phyloP scores from a whole-genome alignment of 1,140 invertebrate species.

The Xylocopa sonorina region DNA sequence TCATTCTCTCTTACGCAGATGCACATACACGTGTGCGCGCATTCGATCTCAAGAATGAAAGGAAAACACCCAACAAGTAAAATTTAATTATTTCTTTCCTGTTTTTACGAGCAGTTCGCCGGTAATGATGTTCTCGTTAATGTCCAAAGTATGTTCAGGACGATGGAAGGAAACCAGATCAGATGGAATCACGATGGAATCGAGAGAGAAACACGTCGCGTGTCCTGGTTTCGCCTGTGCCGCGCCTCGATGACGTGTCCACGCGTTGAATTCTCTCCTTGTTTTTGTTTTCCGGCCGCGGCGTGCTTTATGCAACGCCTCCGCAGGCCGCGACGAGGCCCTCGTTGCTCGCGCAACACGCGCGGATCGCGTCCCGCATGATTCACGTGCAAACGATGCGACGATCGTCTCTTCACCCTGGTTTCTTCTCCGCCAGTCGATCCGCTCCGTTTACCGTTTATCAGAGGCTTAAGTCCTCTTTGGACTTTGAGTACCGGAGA shows the following conservation, averaged over 20 bases:
- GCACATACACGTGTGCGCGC: not conserved
- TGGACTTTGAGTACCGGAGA: too few relatives aligned
- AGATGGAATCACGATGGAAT: slow-evolving; percentile 47
- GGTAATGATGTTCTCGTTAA: slow-evolving; percentile 29
- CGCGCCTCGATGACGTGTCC: slow-evolving; percentile 58
- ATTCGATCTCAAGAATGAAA: not conserved
- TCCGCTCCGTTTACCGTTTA: slow-evolving; percentile 28
- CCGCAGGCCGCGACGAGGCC: slow-evolving; percentile 47
- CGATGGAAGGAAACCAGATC: slow-evolving; percentile 30
- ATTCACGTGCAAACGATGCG: slow-evolving; percentile 46
- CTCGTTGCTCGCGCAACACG: slow-evolving; percentile 50
- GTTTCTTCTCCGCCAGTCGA: slow-evolving; percentile 39
- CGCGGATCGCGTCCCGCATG: slow-evolving; percentile 50
- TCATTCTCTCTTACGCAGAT: not conserved
- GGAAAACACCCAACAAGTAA: not conserved
- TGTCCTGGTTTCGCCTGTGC: slow-evolving; percentile 48
- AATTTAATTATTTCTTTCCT: not conserved
- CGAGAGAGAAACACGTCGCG: not conserved
- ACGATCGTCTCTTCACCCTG: slow-evolving; percentile 8
- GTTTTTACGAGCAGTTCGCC: not conserved
- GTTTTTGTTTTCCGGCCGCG: slow-evolving; percentile 39
- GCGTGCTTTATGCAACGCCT: slow-evolving; percentile 55
- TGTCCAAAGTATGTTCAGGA: slow-evolving; percentile 1
- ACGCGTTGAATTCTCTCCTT: slow-evolving; percentile 27
- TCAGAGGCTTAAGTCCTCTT: too few relatives aligned